Percentiles rank a stretch among this genome's conserved stretches.
phyloP scores from a whole-genome alignment of 2,113 vertebrate species.

The Engraulis encrasicolus region DNA sequence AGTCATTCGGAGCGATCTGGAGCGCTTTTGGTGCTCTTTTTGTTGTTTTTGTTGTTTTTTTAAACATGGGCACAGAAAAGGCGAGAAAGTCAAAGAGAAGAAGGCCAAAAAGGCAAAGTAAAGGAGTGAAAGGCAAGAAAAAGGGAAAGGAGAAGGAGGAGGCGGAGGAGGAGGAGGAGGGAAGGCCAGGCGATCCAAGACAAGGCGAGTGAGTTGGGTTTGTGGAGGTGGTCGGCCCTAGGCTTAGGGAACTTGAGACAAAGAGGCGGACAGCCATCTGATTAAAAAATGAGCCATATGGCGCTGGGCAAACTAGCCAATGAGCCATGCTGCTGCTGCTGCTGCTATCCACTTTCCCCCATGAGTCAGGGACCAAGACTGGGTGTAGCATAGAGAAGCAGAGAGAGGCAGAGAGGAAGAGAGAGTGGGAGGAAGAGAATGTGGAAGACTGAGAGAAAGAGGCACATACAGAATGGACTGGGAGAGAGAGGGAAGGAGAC shows the following conservation, averaged over 20 bases:
- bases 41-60: too few relatives aligned
- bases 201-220: conserved; percentile 10
- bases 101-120: too few relatives aligned
- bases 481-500: too few relatives aligned
- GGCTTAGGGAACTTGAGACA: conserved; percentile 31
- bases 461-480: too few relatives aligned
- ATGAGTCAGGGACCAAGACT: conserved; percentile 31
- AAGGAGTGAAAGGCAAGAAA: too few relatives aligned
- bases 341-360: conserved; percentile 44
- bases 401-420: too few relatives aligned
- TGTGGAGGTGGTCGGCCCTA: not conserved
- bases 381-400: too few relatives aligned
- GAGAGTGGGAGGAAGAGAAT: too few relatives aligned
- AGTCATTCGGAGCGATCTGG: conserved; percentile 40
- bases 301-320: conserved; percentile 43
- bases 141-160: not conserved
- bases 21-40: conserved; percentile 23
- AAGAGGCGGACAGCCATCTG: conserved; percentile 44
- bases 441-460: too few relatives aligned
- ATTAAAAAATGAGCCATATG: conserved; percentile 52
- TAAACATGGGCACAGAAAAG: too few relatives aligned
- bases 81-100: too few relatives aligned
- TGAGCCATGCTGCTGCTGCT: conserved; percentile 41
- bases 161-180: not conserved
- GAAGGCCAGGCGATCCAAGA: conserved; percentile 6